A percentile compares a stretch with the other conserved stretches of the same genome.
Conservation (phyloP, 2,113 vertebrate genomes). For the Mormoops blainvillei region DNA sequence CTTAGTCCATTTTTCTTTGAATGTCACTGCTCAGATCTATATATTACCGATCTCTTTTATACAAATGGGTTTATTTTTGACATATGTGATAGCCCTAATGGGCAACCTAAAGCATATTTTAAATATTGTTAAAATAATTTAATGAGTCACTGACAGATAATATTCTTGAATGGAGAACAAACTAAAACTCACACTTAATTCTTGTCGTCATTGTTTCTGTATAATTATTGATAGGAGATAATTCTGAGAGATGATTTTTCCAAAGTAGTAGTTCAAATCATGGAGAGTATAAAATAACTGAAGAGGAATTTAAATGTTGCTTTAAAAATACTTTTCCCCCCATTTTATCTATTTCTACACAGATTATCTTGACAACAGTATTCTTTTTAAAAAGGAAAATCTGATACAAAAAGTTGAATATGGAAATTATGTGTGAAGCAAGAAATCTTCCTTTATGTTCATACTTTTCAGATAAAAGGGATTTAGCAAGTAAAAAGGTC, state of each 20-base stretch:
- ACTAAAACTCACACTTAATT: not conserved
- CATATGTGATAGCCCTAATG: not conserved
- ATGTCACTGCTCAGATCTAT: not conserved
- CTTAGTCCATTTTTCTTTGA: not conserved
- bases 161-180: not conserved
- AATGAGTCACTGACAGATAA: not conserved
- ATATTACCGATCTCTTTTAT: not conserved
- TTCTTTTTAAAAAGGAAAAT: not conserved
- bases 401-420: conserved; percentile 10
- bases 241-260: not conserved
- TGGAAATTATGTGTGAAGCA: not conserved
- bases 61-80: not conserved
- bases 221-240: not conserved
- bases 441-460: not conserved
- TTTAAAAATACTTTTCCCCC: not conserved
- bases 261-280: not conserved
- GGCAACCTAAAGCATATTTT: not conserved
- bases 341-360: not conserved
- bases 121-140: not conserved
- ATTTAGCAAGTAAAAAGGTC: conserved; percentile 38
- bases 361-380: conserved; percentile 29
- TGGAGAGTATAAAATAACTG: not conserved
- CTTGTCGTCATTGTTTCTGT: not conserved
- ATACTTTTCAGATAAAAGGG: not conserved
- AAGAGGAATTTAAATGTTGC: conserved; percentile 2